phyloP scores from a whole-genome alignment of 2,797 vertebrate genomes.

The Cuculus canorus region DNA sequence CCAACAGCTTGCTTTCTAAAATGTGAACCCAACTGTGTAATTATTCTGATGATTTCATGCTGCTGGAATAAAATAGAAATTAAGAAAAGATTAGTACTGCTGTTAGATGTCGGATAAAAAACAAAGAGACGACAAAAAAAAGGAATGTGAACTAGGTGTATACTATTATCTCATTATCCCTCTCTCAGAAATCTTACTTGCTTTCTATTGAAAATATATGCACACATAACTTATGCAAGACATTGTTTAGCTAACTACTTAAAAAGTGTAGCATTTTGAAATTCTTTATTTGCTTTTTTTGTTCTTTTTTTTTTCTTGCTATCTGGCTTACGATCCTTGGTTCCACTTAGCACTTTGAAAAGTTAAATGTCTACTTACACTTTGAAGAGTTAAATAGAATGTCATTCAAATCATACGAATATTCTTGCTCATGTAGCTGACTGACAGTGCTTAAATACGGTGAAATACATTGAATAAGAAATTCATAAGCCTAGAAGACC shows the following conservation, averaged over 20 bases:
- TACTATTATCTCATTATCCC: not conserved
- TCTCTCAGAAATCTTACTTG: not conserved
- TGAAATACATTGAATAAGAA: not conserved
- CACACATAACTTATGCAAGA: not conserved
- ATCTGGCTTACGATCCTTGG: not conserved
- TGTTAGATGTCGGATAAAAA: not conserved
- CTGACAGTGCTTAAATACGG: not conserved
- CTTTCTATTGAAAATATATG: not conserved
- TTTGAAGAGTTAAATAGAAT: not conserved
- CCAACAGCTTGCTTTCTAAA: not conserved
- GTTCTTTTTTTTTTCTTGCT: fast-evolving
- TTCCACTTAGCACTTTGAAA: not conserved
- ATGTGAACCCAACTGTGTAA: not conserved
- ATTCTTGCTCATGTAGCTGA: not conserved
- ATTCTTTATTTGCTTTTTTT: not conserved
- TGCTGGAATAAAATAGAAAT: not conserved
- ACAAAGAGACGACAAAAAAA: not conserved
- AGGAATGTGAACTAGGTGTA: not conserved
- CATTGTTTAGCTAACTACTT: not conserved
- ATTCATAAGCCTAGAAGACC: not conserved
- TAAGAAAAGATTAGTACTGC: not conserved
- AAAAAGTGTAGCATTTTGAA: not conserved
- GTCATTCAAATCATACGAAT: not conserved
- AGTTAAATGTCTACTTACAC: not conserved
- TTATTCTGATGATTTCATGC: not conserved